phyloP scores from a whole-genome alignment of 2,888 invertebrate genomes.

The Tromatobia lineatoria region DNA sequence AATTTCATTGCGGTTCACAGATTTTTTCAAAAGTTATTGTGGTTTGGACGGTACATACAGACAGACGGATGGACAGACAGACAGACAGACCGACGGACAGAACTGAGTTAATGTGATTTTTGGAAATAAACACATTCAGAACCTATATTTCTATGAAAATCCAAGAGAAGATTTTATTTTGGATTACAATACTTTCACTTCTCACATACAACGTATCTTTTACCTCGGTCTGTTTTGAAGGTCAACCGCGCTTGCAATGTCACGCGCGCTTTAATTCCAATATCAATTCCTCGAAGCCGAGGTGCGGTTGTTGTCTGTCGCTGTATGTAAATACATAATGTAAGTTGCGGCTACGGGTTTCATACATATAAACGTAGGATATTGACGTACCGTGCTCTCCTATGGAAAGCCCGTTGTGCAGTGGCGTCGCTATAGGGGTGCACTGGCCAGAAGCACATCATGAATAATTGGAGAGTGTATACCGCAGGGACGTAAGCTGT shows the following conservation, averaged over 20 bases:
- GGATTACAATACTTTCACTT: no score
- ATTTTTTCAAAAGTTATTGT: no score
- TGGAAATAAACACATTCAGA: no score
- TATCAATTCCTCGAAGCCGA: not conserved
- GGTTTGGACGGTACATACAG: no score
- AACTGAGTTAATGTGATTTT: no score
- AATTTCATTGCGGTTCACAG: no score
- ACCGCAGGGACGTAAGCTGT: conserved; percentile 9
- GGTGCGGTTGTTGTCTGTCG: not conserved
- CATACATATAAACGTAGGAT: not conserved
- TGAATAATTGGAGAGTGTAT: conserved; percentile 54
- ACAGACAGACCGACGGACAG: no score
- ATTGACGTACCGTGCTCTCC: conserved; percentile 1
- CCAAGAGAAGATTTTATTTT: no score
- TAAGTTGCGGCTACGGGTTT: not conserved
- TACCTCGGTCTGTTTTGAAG: no score
- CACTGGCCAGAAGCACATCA: conserved; percentile 28
- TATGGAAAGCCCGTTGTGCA: not conserved
- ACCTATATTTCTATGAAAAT: no score
- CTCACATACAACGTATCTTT: no score
- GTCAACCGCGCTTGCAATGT: not conserved
- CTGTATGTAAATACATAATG: not conserved
- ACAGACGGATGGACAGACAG: no score
- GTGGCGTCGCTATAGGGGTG: not conserved
- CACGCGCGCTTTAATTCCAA: not conserved